Conservation (phyloP, 2,113 vertebrate genomes). For the Morone chrysops region DNA sequence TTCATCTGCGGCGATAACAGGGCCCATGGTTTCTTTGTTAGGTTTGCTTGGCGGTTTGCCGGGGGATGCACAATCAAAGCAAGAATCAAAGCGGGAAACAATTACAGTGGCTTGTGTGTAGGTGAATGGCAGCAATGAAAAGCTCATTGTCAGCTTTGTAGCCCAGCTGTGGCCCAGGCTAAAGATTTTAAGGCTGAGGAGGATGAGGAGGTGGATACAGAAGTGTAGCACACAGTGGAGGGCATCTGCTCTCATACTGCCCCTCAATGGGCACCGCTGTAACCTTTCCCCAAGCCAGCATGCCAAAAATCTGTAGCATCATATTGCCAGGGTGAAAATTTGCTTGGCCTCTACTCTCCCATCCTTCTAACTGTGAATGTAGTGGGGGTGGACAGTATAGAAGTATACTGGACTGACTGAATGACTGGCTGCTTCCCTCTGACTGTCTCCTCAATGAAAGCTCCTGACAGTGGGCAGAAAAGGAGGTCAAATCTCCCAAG, state of each 20-base stretch:
- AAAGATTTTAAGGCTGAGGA: conserved; percentile 50
- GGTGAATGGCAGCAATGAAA: conserved; percentile 74
- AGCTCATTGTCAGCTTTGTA: conserved; percentile 65
- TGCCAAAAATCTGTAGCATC: conserved; percentile 12
- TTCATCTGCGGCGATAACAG: conserved; percentile 56
- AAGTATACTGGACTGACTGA: conserved; percentile 13
- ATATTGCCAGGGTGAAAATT: conserved; percentile 22
- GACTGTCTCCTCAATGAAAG: conserved; percentile 10
- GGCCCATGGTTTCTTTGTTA: conserved; percentile 47
- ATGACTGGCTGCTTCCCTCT: conserved; percentile 8
- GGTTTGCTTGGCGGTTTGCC: conserved; percentile 56
- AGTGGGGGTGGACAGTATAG: neutral
- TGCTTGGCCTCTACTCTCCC: neutral
- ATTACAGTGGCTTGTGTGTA: conserved; percentile 66
- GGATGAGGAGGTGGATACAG: conserved; percentile 36
- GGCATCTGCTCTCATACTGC: conserved; percentile 46
- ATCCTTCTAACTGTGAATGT: neutral
- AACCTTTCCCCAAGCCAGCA: conserved; percentile 32
- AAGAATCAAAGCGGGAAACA: conserved; percentile 63
- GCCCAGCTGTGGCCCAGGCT: conserved; percentile 61
- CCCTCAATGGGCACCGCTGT: neutral
- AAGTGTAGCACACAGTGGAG: conserved; percentile 33
- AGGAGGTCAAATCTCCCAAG: conserved; percentile 44
- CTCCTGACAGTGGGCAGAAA: conserved; percentile 31
- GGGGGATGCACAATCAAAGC: conserved; percentile 62